A percentile compares a stretch with the other conserved stretches of the same genome.
phyloP scores from a whole-genome alignment of 1,140 invertebrate genomes.

The Cardiocondyla obscurior region DNA sequence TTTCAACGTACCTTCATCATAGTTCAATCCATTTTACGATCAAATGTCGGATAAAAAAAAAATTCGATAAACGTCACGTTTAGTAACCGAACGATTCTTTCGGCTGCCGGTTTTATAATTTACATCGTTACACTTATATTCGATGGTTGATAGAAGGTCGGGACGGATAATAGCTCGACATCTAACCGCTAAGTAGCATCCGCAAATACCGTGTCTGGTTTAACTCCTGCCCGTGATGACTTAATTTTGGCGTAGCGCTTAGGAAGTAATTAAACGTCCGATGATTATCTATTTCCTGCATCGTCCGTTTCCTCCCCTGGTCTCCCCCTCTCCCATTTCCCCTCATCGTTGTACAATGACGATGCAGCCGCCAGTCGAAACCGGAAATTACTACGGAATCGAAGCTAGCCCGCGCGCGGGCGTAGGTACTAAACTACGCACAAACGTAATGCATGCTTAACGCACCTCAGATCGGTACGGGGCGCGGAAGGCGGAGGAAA shows the following conservation, averaged over 20 bases:
- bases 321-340: background rate
- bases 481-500: background rate
- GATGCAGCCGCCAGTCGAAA: slow-evolving; percentile 62
- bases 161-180: background rate
- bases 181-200: background rate
- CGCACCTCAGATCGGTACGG: slow-evolving; percentile 21
- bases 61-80: background rate
- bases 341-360: slow-evolving; percentile 64
- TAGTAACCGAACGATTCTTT: background rate
- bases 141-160: background rate
- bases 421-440: slow-evolving; percentile 25
- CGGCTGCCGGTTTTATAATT: background rate
- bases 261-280: slow-evolving; percentile 73
- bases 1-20: background rate
- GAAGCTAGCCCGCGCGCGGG: slow-evolving; percentile 36
- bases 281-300: slow-evolving; percentile 68
- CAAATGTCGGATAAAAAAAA: background rate
- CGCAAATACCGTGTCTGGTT: background rate
- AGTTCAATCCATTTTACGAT: background rate
- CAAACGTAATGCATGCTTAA: slow-evolving; percentile 40
- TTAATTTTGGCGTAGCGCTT: slow-evolving; percentile 60
- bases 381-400: slow-evolving; percentile 74
- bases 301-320: background rate
- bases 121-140: background rate
- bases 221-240: slow-evolving; percentile 37